These are phyloP conservation scores for Cyphomyrmex costatus DNA, from an alignment of 1,140 invertebrate species.

Conservation along the genomic window DNA sequence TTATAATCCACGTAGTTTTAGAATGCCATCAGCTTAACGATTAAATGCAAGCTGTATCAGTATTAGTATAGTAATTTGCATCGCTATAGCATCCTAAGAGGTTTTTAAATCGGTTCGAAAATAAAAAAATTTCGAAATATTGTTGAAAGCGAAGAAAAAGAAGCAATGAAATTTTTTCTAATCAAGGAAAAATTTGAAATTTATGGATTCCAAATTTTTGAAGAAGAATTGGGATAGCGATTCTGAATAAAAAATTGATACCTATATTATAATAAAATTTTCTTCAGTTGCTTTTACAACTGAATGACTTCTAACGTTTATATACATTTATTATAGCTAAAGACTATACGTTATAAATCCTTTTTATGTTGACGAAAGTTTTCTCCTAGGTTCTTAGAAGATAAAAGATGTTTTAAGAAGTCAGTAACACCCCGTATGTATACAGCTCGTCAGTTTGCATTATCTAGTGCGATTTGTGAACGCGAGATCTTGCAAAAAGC, in stretches of 20 bases:
- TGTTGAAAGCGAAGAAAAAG: too few relatives aligned
- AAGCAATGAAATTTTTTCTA: too few relatives aligned
- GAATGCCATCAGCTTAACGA: too few relatives aligned
- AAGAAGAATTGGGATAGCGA: too few relatives aligned
- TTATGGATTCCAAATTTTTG: too few relatives aligned
- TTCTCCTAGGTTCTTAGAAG: neutral
- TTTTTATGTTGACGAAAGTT: neutral
- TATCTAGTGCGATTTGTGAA: conserved; percentile 36
- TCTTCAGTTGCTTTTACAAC: neutral
- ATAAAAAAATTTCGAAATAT: too few relatives aligned
- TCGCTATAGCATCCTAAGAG: too few relatives aligned
- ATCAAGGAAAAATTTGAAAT: too few relatives aligned
- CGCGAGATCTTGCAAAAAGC: conserved; percentile 7
- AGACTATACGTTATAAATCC: neutral
- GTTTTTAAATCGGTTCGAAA: too few relatives aligned
- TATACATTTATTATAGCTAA: neutral
- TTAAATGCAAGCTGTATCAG: too few relatives aligned
- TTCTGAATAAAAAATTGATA: neutral
- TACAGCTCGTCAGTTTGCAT: neutral
- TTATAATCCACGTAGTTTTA: too few relatives aligned
- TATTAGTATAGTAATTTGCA: too few relatives aligned
- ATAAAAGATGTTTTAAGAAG: conserved; percentile 3
- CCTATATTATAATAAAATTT: neutral
- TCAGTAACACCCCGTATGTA: neutral
- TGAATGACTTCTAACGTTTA: neutral